These are phyloP conservation scores for Harmothoe impar DNA, from an alignment of 2,888 invertebrate species.

Conservation along the genomic window DNA sequence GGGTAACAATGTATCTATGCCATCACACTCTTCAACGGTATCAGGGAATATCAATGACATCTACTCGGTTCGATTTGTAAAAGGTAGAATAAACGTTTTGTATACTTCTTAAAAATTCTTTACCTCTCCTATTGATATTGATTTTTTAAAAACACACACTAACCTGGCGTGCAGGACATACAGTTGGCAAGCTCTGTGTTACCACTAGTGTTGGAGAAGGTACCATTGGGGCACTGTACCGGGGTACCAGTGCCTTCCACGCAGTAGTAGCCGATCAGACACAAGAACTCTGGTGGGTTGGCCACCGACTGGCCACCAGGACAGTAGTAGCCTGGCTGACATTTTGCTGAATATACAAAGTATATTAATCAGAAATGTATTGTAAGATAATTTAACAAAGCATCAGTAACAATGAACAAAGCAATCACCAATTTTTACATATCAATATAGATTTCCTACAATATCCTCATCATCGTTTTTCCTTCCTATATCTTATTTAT, in stretches of 20 bases:
- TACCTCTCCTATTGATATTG: no score
- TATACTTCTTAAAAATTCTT: no score
- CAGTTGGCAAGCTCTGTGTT: slow-evolving; percentile 79
- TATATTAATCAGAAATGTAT: neutral
- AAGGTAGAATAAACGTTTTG: no score
- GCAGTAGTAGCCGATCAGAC: slow-evolving; percentile 79
- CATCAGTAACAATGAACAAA: neutral
- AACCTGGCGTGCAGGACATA: slow-evolving; percentile 80
- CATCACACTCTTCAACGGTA: no score
- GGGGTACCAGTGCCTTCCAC: slow-evolving; percentile 75
- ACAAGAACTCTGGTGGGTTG: slow-evolving; percentile 74
- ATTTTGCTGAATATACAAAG: slow-evolving; percentile 73
- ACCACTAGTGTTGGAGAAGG: slow-evolving; percentile 79
- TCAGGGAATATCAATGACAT: no score
- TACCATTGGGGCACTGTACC: slow-evolving; percentile 77
- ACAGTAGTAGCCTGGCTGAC: slow-evolving; percentile 80
- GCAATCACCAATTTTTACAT: neutral
- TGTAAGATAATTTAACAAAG: slow-evolving; percentile 45
- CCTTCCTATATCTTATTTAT: no score
- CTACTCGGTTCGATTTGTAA: no score
- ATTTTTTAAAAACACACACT: neutral
- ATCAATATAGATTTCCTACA: no score
- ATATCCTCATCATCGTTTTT: no score
- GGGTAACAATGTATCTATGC: no score
- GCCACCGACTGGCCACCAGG: slow-evolving; percentile 76